Evolutionary conservation across 2,797 vertebrate species (phyloP).

Genomic region (Loris lydekkerianus): DNA sequence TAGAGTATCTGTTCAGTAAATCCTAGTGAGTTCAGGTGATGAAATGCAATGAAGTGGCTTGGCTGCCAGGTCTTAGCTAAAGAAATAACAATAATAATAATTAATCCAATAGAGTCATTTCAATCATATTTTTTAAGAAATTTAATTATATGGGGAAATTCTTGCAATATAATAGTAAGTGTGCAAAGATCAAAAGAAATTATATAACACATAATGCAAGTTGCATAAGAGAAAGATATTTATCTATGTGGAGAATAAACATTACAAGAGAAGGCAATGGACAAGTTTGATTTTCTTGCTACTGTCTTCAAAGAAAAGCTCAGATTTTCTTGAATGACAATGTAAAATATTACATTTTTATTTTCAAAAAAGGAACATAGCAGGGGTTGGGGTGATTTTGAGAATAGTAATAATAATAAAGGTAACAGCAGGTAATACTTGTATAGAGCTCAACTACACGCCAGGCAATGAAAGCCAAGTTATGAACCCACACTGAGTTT

Average conservation of each 20-base stretch:
- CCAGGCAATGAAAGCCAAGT: background rate
- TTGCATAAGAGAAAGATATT: background rate
- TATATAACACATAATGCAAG: background rate
- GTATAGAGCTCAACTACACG: rapidly evolving
- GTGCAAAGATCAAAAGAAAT: background rate
- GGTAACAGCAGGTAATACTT: background rate
- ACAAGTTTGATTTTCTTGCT: constrained; percentile 60
- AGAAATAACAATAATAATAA: background rate
- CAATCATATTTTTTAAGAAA: constrained; percentile 17
- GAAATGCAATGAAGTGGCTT: constrained; percentile 5
- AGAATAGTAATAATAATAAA: background rate
- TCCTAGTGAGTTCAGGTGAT: background rate
- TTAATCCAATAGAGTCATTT: constrained; percentile 47
- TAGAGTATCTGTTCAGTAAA: constrained; percentile 18
- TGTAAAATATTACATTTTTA: background rate
- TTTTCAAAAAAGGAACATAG: background rate
- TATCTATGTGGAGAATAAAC: background rate
- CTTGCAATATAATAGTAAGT: background rate
- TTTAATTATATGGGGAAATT: constrained; percentile 32
- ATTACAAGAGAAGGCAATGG: background rate
- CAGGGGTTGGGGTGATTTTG: background rate
- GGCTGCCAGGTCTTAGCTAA: background rate
- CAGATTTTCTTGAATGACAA: constrained; percentile 44
- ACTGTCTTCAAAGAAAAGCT: background rate
- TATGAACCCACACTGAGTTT: background rate